phyloP scores from a whole-genome alignment of 2,888 invertebrate genomes.

The Melanostoma mellinum region DNA sequence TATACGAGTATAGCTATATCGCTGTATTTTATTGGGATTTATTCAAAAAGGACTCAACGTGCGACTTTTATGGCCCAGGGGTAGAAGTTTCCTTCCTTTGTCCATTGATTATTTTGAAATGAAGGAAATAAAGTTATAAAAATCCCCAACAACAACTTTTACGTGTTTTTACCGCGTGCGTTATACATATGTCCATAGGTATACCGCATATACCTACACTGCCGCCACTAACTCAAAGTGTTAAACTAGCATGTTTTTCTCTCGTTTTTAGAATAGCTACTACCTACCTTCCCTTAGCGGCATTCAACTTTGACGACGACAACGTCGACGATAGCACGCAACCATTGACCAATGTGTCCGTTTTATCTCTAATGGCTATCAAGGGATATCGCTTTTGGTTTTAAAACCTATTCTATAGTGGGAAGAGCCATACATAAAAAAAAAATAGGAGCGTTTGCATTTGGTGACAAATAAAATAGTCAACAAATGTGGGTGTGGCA shows the following conservation, averaged over 20 bases:
- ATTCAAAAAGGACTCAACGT: slow-evolving; percentile 36
- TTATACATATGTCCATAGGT: background rate
- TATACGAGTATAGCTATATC: background rate
- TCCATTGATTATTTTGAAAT: slow-evolving; percentile 59
- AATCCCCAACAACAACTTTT: slow-evolving; percentile 54
- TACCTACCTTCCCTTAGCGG: background rate
- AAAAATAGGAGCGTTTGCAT: slow-evolving; percentile 49
- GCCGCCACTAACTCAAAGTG: slow-evolving; percentile 52
- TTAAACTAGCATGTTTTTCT: slow-evolving; percentile 64
- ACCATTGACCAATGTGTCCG: slow-evolving; percentile 61
- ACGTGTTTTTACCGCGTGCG: slow-evolving; percentile 29
- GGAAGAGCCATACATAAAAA: background rate
- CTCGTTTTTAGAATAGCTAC: background rate
- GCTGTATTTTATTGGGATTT: slow-evolving; percentile 37
- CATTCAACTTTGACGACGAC: slow-evolving; percentile 4
- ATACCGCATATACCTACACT: slow-evolving; percentile 7
- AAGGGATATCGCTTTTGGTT: background rate
- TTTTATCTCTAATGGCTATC: slow-evolving; percentile 56
- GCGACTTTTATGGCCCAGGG: background rate
- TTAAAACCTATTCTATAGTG: background rate
- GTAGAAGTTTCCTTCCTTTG: slow-evolving; percentile 43
- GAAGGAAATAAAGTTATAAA: slow-evolving; percentile 42
- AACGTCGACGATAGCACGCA: slow-evolving; percentile 50
- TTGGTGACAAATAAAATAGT: slow-evolving; percentile 65
- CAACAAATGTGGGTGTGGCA: slow-evolving; percentile 64